Conservation (phyloP, 92 coral and sea anemone species). For the Heteractis magnifica region DNA sequence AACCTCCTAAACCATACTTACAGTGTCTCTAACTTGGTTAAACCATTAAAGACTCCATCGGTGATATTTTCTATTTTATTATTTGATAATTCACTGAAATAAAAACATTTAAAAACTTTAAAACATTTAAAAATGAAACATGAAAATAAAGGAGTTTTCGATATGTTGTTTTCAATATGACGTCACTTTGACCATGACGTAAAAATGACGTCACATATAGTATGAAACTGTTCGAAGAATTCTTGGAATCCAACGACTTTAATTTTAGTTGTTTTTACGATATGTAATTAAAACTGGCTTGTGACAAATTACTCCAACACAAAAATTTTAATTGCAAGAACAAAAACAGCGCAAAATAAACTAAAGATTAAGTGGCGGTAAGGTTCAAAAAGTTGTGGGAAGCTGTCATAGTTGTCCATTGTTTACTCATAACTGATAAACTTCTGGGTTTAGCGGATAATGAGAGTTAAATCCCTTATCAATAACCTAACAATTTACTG, state of each 20-base stretch:
- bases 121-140: background rate
- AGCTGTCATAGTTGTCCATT: background rate
- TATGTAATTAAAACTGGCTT: background rate
- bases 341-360: slow-evolving; percentile 3
- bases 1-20: slow-evolving; percentile 22
- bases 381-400: slow-evolving; percentile 8
- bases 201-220: background rate
- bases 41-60: slow-evolving; percentile 51
- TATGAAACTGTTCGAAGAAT: no score
- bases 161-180: background rate
- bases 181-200: background rate
- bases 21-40: slow-evolving; percentile 41
- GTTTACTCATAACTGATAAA: background rate
- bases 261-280: no score
- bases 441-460: background rate
- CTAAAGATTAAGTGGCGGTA: background rate
- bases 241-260: no score
- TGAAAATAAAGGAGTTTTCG: background rate
- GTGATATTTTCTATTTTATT: slow-evolving; percentile 50
- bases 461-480: background rate
- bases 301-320: background rate
- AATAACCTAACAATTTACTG: background rate
- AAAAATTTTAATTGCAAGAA: background rate
- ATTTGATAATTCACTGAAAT: slow-evolving; percentile 49
- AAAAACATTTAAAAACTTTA: background rate